A percentile compares a stretch with the other conserved stretches of the same genome.
These are phyloP conservation scores for Cancer borealis DNA, from an alignment of 2,888 invertebrate species.

Conservation along the genomic window DNA sequence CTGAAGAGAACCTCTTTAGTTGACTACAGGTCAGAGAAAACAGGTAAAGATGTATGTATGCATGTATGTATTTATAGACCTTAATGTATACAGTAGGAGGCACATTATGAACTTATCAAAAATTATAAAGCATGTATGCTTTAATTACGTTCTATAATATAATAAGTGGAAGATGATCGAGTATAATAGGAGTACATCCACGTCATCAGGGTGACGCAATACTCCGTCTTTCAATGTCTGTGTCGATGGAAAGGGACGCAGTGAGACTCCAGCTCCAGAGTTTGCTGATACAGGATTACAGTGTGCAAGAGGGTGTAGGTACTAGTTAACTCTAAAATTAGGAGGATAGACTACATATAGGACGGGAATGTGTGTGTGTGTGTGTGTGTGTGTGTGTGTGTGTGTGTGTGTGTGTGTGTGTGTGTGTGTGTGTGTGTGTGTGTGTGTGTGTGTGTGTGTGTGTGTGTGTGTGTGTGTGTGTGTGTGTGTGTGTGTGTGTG, in stretches of 20 bases:
- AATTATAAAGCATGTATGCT: neutral
- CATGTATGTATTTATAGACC: neutral
- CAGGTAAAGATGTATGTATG: neutral
- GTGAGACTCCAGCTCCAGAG: neutral
- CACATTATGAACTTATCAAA: neutral
- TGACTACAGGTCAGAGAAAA: neutral
- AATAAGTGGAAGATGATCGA: neutral
- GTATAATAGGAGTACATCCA: neutral
- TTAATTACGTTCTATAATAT: neutral
- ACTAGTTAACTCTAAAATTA: neutral
- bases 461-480: neutral
- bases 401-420: slow-evolving; percentile 25
- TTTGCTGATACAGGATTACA: neutral
- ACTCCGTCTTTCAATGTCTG: neutral
- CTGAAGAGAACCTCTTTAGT: neutral
- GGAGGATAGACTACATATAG: neutral
- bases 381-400: slow-evolving; percentile 2
- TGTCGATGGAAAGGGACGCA: neutral
- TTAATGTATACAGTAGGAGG: neutral
- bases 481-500: slow-evolving; percentile 6
- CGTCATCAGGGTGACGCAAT: neutral
- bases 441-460: slow-evolving; percentile 36
- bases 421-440: slow-evolving; percentile 53
- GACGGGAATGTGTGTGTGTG: neutral
- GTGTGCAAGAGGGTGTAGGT: neutral